These are phyloP conservation scores for Stenchaetothrips biformis DNA, from an alignment of 2,888 invertebrate species.

Conservation along the genomic window DNA sequence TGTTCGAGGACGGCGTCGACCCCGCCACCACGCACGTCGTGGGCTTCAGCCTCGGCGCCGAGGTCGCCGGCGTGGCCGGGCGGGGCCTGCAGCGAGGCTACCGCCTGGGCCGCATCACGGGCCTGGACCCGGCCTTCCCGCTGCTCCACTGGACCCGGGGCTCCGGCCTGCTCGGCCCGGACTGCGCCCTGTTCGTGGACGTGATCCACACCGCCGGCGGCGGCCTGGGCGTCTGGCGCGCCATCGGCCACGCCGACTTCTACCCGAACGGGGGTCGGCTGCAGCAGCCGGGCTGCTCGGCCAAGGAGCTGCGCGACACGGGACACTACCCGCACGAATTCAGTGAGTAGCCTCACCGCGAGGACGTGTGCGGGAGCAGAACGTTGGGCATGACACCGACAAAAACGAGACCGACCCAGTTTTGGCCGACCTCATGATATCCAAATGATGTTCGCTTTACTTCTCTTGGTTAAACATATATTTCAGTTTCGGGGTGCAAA, in stretches of 20 bases:
- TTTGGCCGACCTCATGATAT: background rate
- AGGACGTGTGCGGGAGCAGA: too few relatives aligned
- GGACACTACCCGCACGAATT: conserved; percentile 40
- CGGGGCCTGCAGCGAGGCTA: conserved; percentile 46
- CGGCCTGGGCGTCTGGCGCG: conserved; percentile 47
- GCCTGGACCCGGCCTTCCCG: conserved; percentile 76
- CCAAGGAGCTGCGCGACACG: conserved; percentile 39
- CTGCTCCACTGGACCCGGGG: conserved; percentile 61
- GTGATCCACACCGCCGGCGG: conserved; percentile 54
- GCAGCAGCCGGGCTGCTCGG: conserved; percentile 49
- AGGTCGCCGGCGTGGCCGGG: conserved; percentile 71
- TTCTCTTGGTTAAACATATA: conserved; percentile 28
- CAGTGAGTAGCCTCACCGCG: conserved; percentile 40
- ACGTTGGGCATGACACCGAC: background rate
- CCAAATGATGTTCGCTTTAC: conserved; percentile 27
- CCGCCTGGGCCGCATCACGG: conserved; percentile 49
- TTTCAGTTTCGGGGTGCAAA: too few relatives aligned
- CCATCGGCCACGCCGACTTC: conserved; percentile 52
- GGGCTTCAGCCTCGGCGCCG: conserved; percentile 67
- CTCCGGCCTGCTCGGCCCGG: conserved; percentile 58
- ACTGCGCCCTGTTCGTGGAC: conserved; percentile 68
- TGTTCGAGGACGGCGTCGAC: conserved; percentile 54
- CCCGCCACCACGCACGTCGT: conserved; percentile 64
- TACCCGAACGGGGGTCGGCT: conserved; percentile 52
- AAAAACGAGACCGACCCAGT: conserved; percentile 18